Evolutionary conservation across 2,888 invertebrate species (phyloP).

Genomic region (Philopedon plagiatum): DNA sequence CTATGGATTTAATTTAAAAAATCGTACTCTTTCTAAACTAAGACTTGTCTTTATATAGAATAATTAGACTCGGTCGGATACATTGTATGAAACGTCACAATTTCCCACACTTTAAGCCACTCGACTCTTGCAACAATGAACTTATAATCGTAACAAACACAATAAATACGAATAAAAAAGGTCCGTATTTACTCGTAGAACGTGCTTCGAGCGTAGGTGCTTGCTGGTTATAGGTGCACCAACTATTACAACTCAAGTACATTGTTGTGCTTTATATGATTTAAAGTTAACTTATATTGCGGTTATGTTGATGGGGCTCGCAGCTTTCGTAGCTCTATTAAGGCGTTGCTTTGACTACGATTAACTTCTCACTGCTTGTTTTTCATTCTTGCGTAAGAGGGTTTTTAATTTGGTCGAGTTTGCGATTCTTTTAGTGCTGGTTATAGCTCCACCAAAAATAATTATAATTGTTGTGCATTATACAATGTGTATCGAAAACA

Average conservation of each 20-base stretch:
- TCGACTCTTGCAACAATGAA: constrained; percentile 43
- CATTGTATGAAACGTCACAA: constrained; percentile 47
- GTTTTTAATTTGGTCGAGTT: no score
- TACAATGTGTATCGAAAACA: no score
- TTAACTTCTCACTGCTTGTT: neutral
- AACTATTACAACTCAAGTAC: constrained; percentile 44
- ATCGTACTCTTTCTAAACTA: no score
- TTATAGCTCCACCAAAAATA: no score
- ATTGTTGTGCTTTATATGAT: constrained; percentile 40
- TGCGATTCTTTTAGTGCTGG: no score
- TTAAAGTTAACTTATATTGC: constrained; percentile 27
- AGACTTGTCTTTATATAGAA: constrained; percentile 21
- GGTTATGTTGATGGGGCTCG: constrained; percentile 10
- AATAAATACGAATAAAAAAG: constrained; percentile 46
- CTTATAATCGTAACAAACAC: constrained; percentile 48
- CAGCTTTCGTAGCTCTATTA: constrained; percentile 4
- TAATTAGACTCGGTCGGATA: constrained; percentile 27
- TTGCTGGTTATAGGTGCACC: constrained; percentile 37
- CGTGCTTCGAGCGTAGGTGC: constrained; percentile 49
- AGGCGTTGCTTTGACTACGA: neutral
- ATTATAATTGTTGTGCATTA: no score
- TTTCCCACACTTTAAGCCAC: constrained; percentile 46
- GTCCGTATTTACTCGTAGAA: constrained; percentile 42
- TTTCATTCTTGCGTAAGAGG: no score
- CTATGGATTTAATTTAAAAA: no score